Conservation (phyloP, 2,888 invertebrate genomes). For the Antheraea assamensis region DNA sequence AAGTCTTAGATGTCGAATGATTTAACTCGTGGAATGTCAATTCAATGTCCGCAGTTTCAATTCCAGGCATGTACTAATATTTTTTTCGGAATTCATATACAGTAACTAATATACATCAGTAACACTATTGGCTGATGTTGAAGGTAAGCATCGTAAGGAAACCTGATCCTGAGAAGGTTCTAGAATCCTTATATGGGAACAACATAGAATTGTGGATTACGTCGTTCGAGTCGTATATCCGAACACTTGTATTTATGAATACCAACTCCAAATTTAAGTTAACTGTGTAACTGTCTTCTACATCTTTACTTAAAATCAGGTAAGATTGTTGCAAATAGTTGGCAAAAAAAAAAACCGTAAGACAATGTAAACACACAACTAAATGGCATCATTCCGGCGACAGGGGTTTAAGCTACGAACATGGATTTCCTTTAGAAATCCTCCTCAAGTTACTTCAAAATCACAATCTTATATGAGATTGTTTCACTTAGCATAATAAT, state of each 20-base stretch:
- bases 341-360: not conserved
- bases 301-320: not conserved
- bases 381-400: constrained; percentile 56
- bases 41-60: no score
- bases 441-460: constrained; percentile 25
- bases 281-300: not conserved
- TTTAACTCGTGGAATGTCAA: no score
- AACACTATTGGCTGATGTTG: no score
- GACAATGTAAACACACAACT: constrained; percentile 44
- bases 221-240: no score
- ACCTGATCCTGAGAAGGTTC: no score
- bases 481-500: not conserved
- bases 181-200: no score
- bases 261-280: not conserved
- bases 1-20: no score
- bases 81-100: no score
- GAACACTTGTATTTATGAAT: not conserved
- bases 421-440: constrained; percentile 37
- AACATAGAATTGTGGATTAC: no score
- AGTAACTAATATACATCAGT: no score
- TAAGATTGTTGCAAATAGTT: not conserved
- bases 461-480: constrained; percentile 36
- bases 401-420: constrained; percentile 55
- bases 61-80: no score
- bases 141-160: no score